phyloP scores from a whole-genome alignment of 2,113 vertebrate species.

The Synchiropus splendidus region DNA sequence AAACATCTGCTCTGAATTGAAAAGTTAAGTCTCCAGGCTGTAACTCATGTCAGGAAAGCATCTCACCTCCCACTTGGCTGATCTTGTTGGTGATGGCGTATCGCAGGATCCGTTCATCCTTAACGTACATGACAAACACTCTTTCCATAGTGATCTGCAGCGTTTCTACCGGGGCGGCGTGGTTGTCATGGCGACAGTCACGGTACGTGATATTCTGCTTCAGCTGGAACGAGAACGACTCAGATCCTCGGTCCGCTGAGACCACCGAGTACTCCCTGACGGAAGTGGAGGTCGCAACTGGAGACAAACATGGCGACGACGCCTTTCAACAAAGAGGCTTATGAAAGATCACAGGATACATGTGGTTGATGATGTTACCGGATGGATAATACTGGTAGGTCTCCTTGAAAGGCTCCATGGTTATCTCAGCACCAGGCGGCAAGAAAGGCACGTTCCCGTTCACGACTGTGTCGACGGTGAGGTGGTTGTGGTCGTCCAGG shows the following conservation, averaged over 20 bases:
- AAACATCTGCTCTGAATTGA: too few species aligned
- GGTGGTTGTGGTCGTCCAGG: conserved; percentile 79
- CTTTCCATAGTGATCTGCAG: conserved; percentile 75
- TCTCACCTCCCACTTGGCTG: conserved; percentile 71
- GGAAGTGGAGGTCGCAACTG: conserved; percentile 73
- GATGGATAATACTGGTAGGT: conserved; percentile 81
- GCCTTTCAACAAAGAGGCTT: background rate
- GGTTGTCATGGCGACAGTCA: conserved; percentile 63
- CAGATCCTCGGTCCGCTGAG: conserved; percentile 56
- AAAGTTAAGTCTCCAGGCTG: too few species aligned
- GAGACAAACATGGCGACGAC: background rate
- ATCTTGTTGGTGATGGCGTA: conserved; percentile 87
- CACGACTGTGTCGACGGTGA: conserved; percentile 75
- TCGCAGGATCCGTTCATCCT: conserved; percentile 78
- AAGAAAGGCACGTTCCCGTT: conserved; percentile 76
- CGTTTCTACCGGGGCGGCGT: conserved; percentile 12
- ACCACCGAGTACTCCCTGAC: conserved; percentile 69
- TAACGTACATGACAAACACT: conserved; percentile 77
- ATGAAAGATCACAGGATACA: background rate
- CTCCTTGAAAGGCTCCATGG: conserved; percentile 79
- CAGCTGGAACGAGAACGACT: conserved; percentile 74
- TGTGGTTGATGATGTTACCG: conserved; percentile 54
- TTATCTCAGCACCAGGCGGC: conserved; percentile 64
- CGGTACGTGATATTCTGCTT: conserved; percentile 80
- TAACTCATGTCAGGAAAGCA: too few species aligned